Percentiles rank a stretch among this genome's conserved stretches.
Evolutionary conservation across 1,140 invertebrate genomes (phyloP).

Genomic region (Coelopa frigida): DNA sequence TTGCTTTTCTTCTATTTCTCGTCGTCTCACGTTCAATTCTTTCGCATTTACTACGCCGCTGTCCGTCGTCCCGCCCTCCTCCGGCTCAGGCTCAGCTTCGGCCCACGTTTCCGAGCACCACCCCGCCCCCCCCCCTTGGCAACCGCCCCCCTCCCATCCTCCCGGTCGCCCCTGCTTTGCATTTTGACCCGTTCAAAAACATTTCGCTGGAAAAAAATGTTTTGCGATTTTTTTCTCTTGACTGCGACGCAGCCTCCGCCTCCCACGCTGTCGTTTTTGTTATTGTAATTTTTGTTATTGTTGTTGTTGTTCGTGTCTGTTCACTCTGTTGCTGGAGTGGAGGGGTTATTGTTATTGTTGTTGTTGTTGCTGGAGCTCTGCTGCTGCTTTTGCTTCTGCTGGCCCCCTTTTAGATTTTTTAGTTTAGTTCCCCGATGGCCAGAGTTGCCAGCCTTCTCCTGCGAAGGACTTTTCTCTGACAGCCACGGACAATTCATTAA

Average conservation of each 20-base stretch:
- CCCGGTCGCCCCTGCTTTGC: background rate
- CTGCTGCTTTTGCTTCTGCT: background rate
- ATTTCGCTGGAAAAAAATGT: conserved; percentile 1
- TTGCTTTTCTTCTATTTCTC: background rate
- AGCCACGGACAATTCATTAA: no score
- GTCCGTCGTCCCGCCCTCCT: no score
- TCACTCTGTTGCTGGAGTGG: no score
- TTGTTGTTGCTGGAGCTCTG: background rate
- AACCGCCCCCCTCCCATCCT: background rate
- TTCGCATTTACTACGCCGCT: no score
- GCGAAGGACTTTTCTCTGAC: no score
- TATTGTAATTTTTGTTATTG: conserved; percentile 5
- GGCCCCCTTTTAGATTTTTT: conserved; percentile 7
- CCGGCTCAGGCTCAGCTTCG: no score
- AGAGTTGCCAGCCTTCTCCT: conserved; percentile 9
- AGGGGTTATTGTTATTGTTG: conserved; percentile 6
- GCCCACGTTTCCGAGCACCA: no score
- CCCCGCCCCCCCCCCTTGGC: no score
- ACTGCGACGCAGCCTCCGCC: background rate
- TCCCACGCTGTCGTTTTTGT: conserved; percentile 5
- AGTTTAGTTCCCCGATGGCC: background rate
- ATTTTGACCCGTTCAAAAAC: conserved; percentile 5
- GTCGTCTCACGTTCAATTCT: no score
- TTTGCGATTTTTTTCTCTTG: background rate
- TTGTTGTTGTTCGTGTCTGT: conserved; percentile 4